Conservation (phyloP, 2,113 vertebrate species). For the Eulemur rufifrons region DNA sequence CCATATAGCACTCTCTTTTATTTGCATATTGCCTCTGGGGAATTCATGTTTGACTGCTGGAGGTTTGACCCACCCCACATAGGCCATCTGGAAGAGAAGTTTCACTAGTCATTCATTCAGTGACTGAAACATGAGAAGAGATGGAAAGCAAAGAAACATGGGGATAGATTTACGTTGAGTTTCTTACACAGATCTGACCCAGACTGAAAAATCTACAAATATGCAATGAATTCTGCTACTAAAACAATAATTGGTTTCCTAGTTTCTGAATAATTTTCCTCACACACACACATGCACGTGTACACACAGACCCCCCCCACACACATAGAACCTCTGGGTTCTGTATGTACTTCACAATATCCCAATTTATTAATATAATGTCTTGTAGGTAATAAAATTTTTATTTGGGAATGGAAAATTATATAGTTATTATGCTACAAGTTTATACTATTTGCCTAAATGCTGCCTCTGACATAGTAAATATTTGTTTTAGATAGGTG, state of each 20-base stretch:
- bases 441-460: not conserved
- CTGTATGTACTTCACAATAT: not conserved
- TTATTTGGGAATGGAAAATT: slow-evolving; percentile 19
- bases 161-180: not conserved
- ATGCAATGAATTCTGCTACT: not conserved
- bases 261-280: not conserved
- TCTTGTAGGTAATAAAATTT: slow-evolving; percentile 12
- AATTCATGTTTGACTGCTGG: slow-evolving; percentile 21
- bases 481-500: not conserved
- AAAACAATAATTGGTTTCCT: not conserved
- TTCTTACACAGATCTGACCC: not conserved
- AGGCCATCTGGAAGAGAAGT: slow-evolving; percentile 43
- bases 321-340: not conserved
- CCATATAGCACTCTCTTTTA: not conserved
- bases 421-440: not conserved
- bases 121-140: slow-evolving; percentile 16
- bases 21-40: slow-evolving; percentile 63
- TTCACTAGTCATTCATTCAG: slow-evolving; percentile 48
- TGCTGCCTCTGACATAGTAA: not conserved
- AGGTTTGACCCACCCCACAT: slow-evolving; percentile 7
- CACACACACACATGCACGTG: not conserved
- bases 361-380: not conserved
- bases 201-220: not conserved
- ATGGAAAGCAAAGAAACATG: not conserved
- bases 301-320: not conserved